Conservation (phyloP, 2,888 invertebrate species). For the Machimus rusticus region DNA sequence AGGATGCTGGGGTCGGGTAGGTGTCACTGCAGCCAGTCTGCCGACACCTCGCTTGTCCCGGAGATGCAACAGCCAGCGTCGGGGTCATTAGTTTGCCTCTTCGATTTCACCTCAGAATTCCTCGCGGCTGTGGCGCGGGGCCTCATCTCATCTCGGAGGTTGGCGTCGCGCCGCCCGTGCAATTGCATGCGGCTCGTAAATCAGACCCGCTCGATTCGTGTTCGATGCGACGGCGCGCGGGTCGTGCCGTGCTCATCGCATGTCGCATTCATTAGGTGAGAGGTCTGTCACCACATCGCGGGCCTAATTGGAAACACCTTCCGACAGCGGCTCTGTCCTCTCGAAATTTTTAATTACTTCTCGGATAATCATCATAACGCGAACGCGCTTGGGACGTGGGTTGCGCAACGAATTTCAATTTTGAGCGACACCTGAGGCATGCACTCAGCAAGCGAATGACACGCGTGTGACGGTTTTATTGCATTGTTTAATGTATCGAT, state of each 20-base stretch:
- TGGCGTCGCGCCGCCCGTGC: background rate
- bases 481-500: background rate
- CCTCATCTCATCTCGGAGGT: background rate
- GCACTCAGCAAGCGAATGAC: background rate
- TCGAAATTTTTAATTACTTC: constrained; percentile 10
- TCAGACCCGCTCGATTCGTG: constrained; percentile 4
- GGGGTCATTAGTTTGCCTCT: background rate
- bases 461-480: background rate
- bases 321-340: background rate
- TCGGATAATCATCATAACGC: background rate
- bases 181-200: constrained; percentile 15
- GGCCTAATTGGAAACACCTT: constrained; percentile 27
- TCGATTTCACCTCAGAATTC: constrained; percentile 1
- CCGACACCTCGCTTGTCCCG: background rate
- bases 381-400: background rate
- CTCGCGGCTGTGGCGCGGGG: background rate
- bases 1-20: background rate
- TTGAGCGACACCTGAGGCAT: background rate
- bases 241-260: background rate
- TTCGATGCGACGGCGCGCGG: background rate
- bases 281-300: constrained; percentile 2
- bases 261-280: constrained; percentile 29
- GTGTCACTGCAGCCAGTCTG: background rate
- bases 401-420: constrained; percentile 1
- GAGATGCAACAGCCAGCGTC: background rate